Evolutionary conservation across 2,797 vertebrate genomes (phyloP), one percentile per base, ranked within the genome.

Genomic region (Hyperoplus immaculatus): DNA sequence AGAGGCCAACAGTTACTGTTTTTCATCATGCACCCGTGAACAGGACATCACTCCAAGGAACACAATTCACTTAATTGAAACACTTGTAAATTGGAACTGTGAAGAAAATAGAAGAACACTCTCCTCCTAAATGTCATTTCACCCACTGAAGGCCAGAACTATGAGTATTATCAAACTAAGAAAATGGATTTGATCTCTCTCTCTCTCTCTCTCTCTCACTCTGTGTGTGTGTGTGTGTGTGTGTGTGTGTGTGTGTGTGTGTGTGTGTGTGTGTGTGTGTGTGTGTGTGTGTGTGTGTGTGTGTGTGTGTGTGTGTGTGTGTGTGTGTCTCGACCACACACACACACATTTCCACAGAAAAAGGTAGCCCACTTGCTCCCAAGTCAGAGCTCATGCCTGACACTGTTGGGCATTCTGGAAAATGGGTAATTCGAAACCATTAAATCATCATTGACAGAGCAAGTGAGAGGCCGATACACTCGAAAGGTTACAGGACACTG

Each of bases 51-150:
- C 86, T 77, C 82, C 73, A 63, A 81, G 75, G 71, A 88, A 89
- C 77, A 79, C 73, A 81, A 77, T 89, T 85, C 78, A 89, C 84
- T 92, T 90, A 90, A 94, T 93, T 89, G 87, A 91, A 92, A 92
- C 87, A 79, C 82, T 85, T 86, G 82, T 88, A 89, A 89, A 86
- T 49, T 29, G 11, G 56, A 92, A 80, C 72, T 72, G 76, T 87
- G 80, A 85, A 84, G 84, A 77, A 88, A 85, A 87, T 61, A 82
- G 72, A 86, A 73, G 54, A 86, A 82, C 29, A 29, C 76, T 77
- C 67, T 75, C 51, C 77, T 83, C 79, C 75, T 87, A 92, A 94
- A 93, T 92, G 89, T 91, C 86, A 88, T 86, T 87, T 86, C 77
- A 74, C 80, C 80, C 81, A 66, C 74, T 77, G 43, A 78, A 82